phyloP scores from a whole-genome alignment of 1,140 invertebrate species.

The Drosophila punjabiensis region DNA sequence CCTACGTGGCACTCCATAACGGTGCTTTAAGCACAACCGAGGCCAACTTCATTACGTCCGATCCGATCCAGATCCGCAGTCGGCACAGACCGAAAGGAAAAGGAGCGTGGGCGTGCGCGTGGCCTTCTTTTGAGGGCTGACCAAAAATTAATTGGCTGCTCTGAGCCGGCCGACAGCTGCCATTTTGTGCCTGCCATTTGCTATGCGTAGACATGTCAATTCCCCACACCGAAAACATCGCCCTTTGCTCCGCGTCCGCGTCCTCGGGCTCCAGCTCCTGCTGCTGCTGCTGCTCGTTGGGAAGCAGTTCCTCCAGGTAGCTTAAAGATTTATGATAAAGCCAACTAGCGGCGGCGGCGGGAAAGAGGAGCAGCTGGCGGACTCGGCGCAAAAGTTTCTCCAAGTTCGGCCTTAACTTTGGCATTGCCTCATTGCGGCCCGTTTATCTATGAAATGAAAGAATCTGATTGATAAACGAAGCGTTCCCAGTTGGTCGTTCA shows the following conservation, averaged over 20 bases:
- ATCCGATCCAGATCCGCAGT: slow-evolving; percentile 9
- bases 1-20: slow-evolving; percentile 53
- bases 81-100: not conserved
- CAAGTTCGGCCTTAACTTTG: slow-evolving; percentile 70
- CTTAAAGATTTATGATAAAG: slow-evolving; percentile 83
- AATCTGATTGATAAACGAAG: slow-evolving; percentile 60
- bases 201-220: slow-evolving; percentile 74
- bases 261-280: not conserved
- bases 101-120: slow-evolving; percentile 12
- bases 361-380: not conserved
- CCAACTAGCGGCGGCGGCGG: slow-evolving; percentile 37
- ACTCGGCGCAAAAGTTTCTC: slow-evolving; percentile 58
- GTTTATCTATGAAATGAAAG: slow-evolving; percentile 78
- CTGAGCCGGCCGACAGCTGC: slow-evolving; percentile 69
- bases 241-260: not conserved
- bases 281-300: not conserved
- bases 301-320: slow-evolving; percentile 47
- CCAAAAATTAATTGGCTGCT: slow-evolving; percentile 80
- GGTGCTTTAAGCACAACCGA: slow-evolving; percentile 58
- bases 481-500: slow-evolving; percentile 41
- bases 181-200: slow-evolving; percentile 68
- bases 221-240: slow-evolving; percentile 22
- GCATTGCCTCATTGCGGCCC: slow-evolving; percentile 69
- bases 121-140: slow-evolving; percentile 46
- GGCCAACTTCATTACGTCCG: slow-evolving; percentile 67